Evolutionary conservation across 2,113 vertebrate genomes (phyloP), one percentile per base, ranked within the genome.

Genomic region (Heterocephalus glaber): DNA sequence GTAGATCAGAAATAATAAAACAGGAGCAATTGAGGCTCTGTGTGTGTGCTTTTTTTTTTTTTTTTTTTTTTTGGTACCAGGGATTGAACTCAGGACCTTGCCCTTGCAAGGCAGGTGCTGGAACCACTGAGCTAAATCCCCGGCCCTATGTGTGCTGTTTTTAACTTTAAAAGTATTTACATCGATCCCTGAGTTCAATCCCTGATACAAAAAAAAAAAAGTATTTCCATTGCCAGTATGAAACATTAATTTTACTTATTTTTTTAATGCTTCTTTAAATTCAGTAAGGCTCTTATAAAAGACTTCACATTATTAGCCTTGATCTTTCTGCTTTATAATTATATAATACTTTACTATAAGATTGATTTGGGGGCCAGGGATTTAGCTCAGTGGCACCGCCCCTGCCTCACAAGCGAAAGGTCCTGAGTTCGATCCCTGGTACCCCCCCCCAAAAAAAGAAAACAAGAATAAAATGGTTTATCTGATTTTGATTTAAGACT

Each of bases 151-250:
- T 77, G 72, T 79, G 17, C 79, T 80, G 26, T 38, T 76, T 90
- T 96, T 38, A 58, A 63, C 84, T 96, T 65, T 66, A 49, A 60
- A 89, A 86, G 16, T 83, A 84, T 82, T 96, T 96, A 22, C 66
- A n/a, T 77, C n/a, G n/a, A n/a, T n/a, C n/a, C n/a, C n/a, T n/a
- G n/a, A n/a, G n/a, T n/a, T n/a, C n/a, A n/a, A n/a, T n/a, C n/a
- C n/a, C n/a, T n/a, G n/a, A n/a, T n/a, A n/a, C n/a, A n/a, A n/a
- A n/a, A n/a, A n/a, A n/a, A n/a, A n/a, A 49, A 60, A 89, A 86
- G 16, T 83, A 84, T 82, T 96, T 96, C 26, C 66, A n/a, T 77
- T 68, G 12, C 87, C n/a, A 80, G 1, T 70, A 33, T 85, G 33
- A 92, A 41, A 35, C 3, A 44, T n/a, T 94, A 44, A 81, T 88